Base-by-base conservation (phyloP, 2,797 vertebrate species). In the Trachurus trachurus region DNA sequence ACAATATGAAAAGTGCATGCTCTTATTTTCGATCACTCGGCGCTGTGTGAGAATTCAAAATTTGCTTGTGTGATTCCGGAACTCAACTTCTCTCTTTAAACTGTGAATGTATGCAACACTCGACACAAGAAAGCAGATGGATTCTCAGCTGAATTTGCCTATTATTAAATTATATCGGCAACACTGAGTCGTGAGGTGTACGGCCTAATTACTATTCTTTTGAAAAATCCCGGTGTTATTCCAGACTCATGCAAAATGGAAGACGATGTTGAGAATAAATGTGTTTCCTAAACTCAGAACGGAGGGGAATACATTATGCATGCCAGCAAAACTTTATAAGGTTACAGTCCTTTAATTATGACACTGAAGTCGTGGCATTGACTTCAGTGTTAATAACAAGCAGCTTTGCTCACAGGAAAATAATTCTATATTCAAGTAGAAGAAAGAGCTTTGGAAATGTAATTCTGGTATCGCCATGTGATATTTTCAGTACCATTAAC, bases 181-280 rank as follows among this genome's bases (percentile, higher is more conserved):
- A 70, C 68, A 26, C 71, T 66, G 85, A 70, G 75, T 82, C 68
- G 75, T 22, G 59, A 88, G 75, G 81, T 89, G 76, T 82, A 63
- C 57, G 16, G 60, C 85, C 83, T 89, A 88, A 93, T 94, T 94
- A 88, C 79, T 78, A 88, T 89, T 86, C 80, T 82, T 87, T 81
- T 88, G 84, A 89, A 88, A 88, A 80, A 65, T 22, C 59, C 65
- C 57, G 81, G 29, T 77, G 77, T 86, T 89, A 76, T 89, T 86
- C 76, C 47, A 52, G 53, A 67, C 58, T 86, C 75, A n/a, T 72
- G 52, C 85, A 86, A 88, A 87, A 88, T 72, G 65, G 60, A 83
- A 37, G 50, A 71, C 15, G 34, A 52, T 71, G 71, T 76, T 5
- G 16, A 65, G 74, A 84, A 84, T 88, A 77, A 10, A 85, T 88